Conservation (phyloP, 2,888 invertebrate species). For the Drosophila subquinaria region DNA sequence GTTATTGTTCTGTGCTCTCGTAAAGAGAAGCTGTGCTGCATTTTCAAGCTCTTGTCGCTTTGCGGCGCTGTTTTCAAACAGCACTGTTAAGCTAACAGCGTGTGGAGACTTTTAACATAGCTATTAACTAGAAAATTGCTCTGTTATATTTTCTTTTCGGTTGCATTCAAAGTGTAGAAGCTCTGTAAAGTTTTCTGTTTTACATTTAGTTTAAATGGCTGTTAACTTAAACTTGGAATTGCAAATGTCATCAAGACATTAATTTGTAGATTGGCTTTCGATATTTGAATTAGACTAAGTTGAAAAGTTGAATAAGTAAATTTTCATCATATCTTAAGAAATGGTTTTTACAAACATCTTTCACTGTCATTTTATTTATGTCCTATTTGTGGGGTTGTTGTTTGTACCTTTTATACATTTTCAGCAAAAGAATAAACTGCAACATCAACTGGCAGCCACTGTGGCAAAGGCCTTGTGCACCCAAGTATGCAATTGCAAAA, state of each 20-base stretch:
- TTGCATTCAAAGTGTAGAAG: not conserved
- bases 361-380: constrained; percentile 1
- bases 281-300: too few relatives aligned
- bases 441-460: constrained; percentile 56
- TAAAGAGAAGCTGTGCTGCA: constrained; percentile 6
- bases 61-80: constrained; percentile 46
- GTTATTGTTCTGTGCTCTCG: constrained; percentile 28
- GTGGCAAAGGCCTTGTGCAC: constrained; percentile 58
- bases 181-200: not conserved
- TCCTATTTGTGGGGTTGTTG: not conserved
- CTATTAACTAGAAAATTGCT: not conserved
- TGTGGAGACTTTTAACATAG: constrained; percentile 50
- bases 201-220: not conserved
- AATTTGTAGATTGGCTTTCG: not conserved
- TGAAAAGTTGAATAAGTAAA: not conserved
- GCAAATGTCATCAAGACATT: not conserved
- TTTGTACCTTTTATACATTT: constrained; percentile 10
- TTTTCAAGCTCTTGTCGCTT: constrained; percentile 40
- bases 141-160: not conserved
- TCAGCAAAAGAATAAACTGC: constrained; percentile 44
- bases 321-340: not conserved
- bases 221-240: not conserved
- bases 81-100: constrained; percentile 23
- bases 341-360: constrained; percentile 3
- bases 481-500: constrained; percentile 68